Base-by-base conservation (phyloP, 1,140 invertebrate genomes). In the Amphibalanus amphitrite region DNA sequence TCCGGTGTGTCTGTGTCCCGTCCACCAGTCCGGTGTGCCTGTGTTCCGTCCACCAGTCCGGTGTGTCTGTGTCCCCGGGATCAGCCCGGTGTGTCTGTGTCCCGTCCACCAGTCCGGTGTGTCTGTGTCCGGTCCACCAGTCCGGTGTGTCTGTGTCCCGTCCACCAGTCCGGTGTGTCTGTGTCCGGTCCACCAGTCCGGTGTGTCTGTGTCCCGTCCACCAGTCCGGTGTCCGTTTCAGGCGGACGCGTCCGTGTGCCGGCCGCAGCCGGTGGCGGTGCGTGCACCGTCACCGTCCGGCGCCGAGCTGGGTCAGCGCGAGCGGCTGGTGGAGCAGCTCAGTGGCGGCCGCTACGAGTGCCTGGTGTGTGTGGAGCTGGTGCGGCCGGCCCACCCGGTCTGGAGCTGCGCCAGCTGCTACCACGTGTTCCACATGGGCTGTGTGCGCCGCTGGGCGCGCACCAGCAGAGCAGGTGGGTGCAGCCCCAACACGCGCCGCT, bases 341-440 rank as follows among this genome's bases (percentile, higher is more conserved):
- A 87, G 87, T 71, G 85, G 85, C 69, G 87, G 89, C 1, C 84
- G 83, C 0, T 83, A 95, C 69, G 95, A 97, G 79, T 98, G 95
- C 78, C 83, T 96, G 75, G 92, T 98, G 3, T 98, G 95, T 78
- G 95, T 90, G 79, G 92, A 95, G 69, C 81, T 83, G 67, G 88
- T 97, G 33, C 86, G 87, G 72, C 86, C 90, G 72, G 84, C 83
- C 38, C 87, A 94, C 76, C 81, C 86, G 17, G 87, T 93, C 33
- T 98, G 95, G 95, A 90, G 87, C 25, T 98, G 95, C 80, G 77
- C 81, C 59, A 91, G 90, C 74, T 98, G 95, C 77, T 96, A 87
- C 81, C 90, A 97, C 78, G 89, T 96, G 74, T 83, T 95, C 71
- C 95, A 97, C 82, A 82, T 98, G 3, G 85, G 86, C 71, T 97